phyloP scores from a whole-genome alignment of 2,113 vertebrate species.

The Gambusia affinis region DNA sequence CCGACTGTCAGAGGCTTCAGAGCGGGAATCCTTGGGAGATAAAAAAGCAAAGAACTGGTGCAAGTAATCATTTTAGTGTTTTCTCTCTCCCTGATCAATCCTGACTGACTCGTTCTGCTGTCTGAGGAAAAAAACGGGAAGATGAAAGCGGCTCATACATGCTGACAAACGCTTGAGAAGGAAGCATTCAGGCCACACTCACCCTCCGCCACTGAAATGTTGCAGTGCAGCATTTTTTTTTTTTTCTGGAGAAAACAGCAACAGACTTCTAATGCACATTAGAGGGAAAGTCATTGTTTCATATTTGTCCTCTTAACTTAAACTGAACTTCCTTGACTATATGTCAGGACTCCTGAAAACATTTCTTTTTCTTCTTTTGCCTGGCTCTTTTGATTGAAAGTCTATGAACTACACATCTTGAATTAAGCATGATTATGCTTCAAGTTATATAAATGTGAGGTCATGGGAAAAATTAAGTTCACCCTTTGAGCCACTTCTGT shows the following conservation, averaged over 20 bases:
- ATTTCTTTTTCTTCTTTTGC: neutral
- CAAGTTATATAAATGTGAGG: neutral
- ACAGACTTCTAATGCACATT: conserved; percentile 19
- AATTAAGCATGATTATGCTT: neutral
- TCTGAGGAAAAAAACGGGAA: conserved; percentile 31
- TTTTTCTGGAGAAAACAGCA: neutral
- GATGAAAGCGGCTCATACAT: conserved; percentile 52
- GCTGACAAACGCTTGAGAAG: conserved; percentile 54
- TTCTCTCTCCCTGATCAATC: conserved; percentile 62
- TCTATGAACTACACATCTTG: neutral
- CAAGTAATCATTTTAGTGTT: conserved; percentile 71
- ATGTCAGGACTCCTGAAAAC: too few species aligned
- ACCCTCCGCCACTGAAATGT: conserved; percentile 26
- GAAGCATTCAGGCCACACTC: conserved; percentile 56
- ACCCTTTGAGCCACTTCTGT: too few species aligned
- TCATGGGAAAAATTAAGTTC: neutral
- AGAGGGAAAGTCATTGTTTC: conserved; percentile 17
- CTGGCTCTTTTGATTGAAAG: neutral
- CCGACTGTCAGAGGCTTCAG: conserved; percentile 58
- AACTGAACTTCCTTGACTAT: too few species aligned
- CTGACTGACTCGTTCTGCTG: conserved; percentile 41
- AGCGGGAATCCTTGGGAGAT: conserved; percentile 57
- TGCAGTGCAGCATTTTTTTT: conserved; percentile 56
- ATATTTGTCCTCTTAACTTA: neutral
- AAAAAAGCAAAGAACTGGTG: conserved; percentile 51